These are phyloP conservation scores for Muntiacus muntjak DNA, from an alignment of 2,113 vertebrate genomes.

Conservation along the genomic window DNA sequence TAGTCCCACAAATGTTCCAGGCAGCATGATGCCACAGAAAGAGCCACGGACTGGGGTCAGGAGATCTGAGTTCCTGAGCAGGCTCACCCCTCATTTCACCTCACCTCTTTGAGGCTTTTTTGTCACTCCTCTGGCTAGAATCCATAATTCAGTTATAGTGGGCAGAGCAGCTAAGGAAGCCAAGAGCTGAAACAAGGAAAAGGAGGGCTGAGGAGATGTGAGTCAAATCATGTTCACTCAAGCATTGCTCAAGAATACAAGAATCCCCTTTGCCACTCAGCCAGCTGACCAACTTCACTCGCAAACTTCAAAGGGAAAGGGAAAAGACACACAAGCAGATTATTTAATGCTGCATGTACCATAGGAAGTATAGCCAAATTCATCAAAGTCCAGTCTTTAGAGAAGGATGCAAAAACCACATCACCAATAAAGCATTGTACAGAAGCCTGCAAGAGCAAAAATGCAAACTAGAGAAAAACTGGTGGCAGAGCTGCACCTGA, in stretches of 20 bases:
- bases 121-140: background rate
- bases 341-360: slow-evolving; percentile 30
- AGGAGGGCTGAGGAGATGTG: background rate
- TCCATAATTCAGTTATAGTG: background rate
- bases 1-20: background rate
- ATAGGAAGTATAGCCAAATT: slow-evolving; percentile 40
- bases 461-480: slow-evolving; percentile 28
- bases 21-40: background rate
- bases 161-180: background rate
- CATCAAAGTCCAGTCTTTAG: slow-evolving; percentile 41
- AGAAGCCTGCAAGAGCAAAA: slow-evolving; percentile 47
- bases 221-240: background rate
- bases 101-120: background rate
- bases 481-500: background rate
- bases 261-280: background rate
- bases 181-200: background rate
- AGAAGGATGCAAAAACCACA: slow-evolving; percentile 39
- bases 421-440: slow-evolving; percentile 24
- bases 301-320: slow-evolving; percentile 41
- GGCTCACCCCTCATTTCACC: background rate
- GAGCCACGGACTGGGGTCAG: background rate
- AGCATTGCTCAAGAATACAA: background rate
- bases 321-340: slow-evolving; percentile 29
- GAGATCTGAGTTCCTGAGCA: background rate
- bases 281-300: background rate